Evolutionary conservation across 1,140 invertebrate genomes (phyloP).

Genomic region (Zaprionus camerounensis): DNA sequence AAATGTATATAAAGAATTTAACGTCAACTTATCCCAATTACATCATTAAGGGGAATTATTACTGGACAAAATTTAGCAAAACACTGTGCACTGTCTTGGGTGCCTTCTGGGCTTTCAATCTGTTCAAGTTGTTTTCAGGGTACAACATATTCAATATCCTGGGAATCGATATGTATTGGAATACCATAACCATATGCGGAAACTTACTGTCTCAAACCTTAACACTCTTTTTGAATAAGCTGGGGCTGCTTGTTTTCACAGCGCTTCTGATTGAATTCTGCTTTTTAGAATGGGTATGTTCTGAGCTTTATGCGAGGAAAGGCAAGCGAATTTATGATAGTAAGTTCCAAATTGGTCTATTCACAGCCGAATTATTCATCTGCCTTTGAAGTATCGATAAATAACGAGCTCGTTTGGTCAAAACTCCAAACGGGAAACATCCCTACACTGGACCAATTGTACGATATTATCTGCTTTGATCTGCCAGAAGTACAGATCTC

Average conservation of each 20-base stretch:
- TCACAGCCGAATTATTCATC: background rate
- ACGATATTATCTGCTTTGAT: background rate
- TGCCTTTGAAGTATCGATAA: background rate
- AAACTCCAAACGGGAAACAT: background rate
- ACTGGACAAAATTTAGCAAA: background rate
- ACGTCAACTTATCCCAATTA: background rate
- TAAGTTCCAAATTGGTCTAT: background rate
- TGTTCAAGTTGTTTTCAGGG: background rate
- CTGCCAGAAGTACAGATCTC: background rate
- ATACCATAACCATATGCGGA: background rate
- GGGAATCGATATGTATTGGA: background rate
- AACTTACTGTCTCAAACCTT: accelerated
- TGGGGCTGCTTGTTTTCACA: background rate
- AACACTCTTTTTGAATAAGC: background rate
- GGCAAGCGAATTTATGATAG: too few relatives aligned
- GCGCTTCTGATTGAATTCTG: background rate
- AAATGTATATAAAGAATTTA: background rate
- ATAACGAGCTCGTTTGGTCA: background rate
- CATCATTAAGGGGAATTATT: background rate
- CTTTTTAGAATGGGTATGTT: background rate
- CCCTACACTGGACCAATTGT: background rate
- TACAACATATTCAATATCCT: background rate
- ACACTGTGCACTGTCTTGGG: background rate
- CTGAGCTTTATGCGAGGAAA: background rate
- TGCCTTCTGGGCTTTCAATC: background rate